These are phyloP conservation scores for Arrhamphus sclerolepis DNA, from an alignment of 2,797 vertebrate species.

Conservation along the genomic window DNA sequence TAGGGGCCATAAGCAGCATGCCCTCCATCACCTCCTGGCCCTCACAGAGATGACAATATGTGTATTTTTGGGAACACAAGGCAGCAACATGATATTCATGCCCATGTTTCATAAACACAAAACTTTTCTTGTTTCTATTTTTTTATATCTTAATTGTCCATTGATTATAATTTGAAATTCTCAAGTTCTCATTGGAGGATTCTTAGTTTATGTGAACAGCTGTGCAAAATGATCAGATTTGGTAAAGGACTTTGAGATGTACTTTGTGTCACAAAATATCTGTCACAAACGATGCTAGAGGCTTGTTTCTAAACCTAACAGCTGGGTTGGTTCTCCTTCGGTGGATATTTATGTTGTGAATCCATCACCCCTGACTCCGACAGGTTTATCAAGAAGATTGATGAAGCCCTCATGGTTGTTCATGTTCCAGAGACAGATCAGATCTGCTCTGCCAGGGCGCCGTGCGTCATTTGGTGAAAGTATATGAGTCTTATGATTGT, in stretches of 20 bases:
- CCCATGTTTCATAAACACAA: background rate
- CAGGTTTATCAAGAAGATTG: too few relatives aligned
- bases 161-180: slow-evolving; percentile 26
- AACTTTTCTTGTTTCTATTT: too few relatives aligned
- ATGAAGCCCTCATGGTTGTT: too few relatives aligned
- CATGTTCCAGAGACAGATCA: background rate
- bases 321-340: background rate
- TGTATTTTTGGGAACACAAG: slow-evolving; percentile 56
- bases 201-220: slow-evolving; percentile 19
- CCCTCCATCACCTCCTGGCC: slow-evolving; percentile 33
- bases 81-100: slow-evolving; percentile 11
- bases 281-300: background rate
- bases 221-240: slow-evolving; percentile 25
- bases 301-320: background rate
- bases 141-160: slow-evolving; percentile 30
- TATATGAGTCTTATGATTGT: background rate
- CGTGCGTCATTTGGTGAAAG: background rate
- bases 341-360: too few relatives aligned
- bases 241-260: slow-evolving; percentile 5
- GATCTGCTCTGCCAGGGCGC: background rate
- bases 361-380: too few relatives aligned
- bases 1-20: slow-evolving; percentile 26
- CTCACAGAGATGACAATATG: slow-evolving; percentile 47
- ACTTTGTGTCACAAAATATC: background rate
- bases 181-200: slow-evolving; percentile 17